Base-by-base conservation (phyloP, 2,113 vertebrate genomes). In the Salvelinus namaycush region DNA sequence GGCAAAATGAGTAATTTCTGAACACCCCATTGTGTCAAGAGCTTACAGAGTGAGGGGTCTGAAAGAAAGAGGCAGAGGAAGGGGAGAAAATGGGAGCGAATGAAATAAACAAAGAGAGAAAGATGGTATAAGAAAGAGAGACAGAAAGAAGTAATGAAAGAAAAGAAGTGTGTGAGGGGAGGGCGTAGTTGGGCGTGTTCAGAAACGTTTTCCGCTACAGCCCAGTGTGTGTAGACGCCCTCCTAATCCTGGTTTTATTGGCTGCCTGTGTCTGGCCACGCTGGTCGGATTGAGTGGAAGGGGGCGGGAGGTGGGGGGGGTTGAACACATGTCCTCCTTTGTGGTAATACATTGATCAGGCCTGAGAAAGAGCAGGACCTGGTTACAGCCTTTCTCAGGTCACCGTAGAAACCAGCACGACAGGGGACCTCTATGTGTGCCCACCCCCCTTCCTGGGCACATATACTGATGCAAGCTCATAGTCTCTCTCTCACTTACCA, bases 341-440 rank as follows among this genome's bases (percentile, higher is more conserved):
- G 95, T 96, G 87, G 83, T 89, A 88, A 88, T 91, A 83, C 81
- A 89, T 89, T 91, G 90, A 93, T 91, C 93, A 95, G 91, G 91
- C 93, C 96, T 95, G 95, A 97, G 96, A 97, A 96, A 96, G 96
- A 94, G 95, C 94, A 94, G 94, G 93, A 95, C 93, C 97, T 97
- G 94, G 95, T 96, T 97, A 96, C 93, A 90, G 95, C 94, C 93
- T 95, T 95, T 95, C 93, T 94, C 88, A 93, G 92, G 96, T 98
- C 95, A 96, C 97, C 96, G 92, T 97, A 97, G 96, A 96, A 97
- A 99, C 97, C 90, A 76, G 90, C 96, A 93, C 94, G 77, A 94
- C 95, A 93, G 97, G 97, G 96, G 94, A 93, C 92, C 95, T 94
- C 94, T 94, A 94, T 96, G 88, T 44, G 39, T 44, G 39, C 39